A percentile compares a stretch with the other conserved stretches of the same genome.
phyloP scores from a whole-genome alignment of 1,140 invertebrate species.

The Bombus picipes region DNA sequence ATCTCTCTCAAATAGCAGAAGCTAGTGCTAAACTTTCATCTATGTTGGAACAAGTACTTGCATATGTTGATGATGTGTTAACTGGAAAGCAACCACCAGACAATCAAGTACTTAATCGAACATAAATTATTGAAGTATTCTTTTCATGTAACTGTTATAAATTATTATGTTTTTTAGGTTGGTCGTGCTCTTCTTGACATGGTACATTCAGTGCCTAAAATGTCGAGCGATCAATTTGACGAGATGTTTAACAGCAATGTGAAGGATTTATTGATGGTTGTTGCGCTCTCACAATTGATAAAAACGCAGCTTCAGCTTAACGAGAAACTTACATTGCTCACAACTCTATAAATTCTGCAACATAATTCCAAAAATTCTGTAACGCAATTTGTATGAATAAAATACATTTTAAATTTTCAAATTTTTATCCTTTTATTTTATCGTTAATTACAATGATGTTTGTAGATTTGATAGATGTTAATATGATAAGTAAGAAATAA shows the following conservation, averaged over 20 bases:
- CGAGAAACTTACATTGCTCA: conserved; percentile 94
- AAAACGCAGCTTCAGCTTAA: conserved; percentile 97
- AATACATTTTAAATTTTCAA: conserved; percentile 31
- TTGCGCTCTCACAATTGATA: conserved; percentile 97
- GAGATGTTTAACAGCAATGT: conserved; percentile 98
- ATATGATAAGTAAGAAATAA: not conserved
- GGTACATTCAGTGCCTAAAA: conserved; percentile 94
- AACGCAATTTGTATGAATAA: conserved; percentile 30
- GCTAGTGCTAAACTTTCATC: conserved; percentile 89
- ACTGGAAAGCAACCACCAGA: conserved; percentile 89
- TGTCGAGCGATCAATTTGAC: conserved; percentile 94
- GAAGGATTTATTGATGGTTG: conserved; percentile 98
- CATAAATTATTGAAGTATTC: not conserved
- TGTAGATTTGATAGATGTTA: not conserved
- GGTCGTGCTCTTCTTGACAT: conserved; percentile 94
- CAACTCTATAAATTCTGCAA: conserved; percentile 83
- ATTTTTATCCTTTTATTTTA: not conserved
- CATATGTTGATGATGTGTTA: conserved; percentile 94
- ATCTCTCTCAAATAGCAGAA: conserved; percentile 93
- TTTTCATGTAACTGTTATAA: not conserved
- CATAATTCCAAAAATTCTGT: conserved; percentile 8
- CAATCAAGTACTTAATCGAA: conserved; percentile 83
- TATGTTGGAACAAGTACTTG: conserved; percentile 91
- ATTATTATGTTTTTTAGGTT: conserved; percentile 79
- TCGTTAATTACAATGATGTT: not conserved